Base-by-base conservation (phyloP, 2,888 invertebrate genomes). In the Sarcophaga variegata region DNA sequence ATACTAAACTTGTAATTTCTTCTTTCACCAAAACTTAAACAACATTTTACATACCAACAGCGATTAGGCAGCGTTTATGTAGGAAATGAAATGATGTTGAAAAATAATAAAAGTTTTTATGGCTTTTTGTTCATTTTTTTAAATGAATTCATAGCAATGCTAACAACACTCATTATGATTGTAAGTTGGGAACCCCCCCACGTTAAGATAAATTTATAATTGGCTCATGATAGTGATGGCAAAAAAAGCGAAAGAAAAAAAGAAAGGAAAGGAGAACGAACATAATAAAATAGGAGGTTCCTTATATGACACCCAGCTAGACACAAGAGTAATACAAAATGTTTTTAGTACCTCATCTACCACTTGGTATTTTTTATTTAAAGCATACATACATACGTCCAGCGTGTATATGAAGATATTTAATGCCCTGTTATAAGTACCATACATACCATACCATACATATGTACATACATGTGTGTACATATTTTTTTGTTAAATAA, bases 81-180 rank as follows among this genome's bases (percentile, higher is more conserved):
- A 5, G 54, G 54, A 54, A 75, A 75, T 74, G 64, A 62, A 80
- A 83, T 82, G 75, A 71, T 82, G 37, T 75, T 76, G 70, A 20
- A 76, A 79, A 85, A 75, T 76, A 83, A 83, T 72, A 83, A 86
- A 82, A 80, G n/a, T 67, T 69, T 70, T 86, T 72, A 83, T 80
- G 71, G 14, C 60, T 72, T 62, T 67, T 37, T 80, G 80, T 83
- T 86, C 37, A 27, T 69, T 54, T 14, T 54, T 54, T 54, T 54
- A 14, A 54, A 54, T 54, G 60, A 59, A 60, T 66, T 64, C 77
- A 82, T 75, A 74, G 69, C 79, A 83, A 79, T 54, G 47, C 70
- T 69, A 37, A 70, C 79, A 76, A 22, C 66, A 60, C 47, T 78
- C 78, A 83, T 78, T 78, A 62, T 54, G 17, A 20, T 37, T 67